These are phyloP conservation scores for Euglossa dilemma DNA, from an alignment of 1,140 invertebrate genomes.

Conservation along the genomic window DNA sequence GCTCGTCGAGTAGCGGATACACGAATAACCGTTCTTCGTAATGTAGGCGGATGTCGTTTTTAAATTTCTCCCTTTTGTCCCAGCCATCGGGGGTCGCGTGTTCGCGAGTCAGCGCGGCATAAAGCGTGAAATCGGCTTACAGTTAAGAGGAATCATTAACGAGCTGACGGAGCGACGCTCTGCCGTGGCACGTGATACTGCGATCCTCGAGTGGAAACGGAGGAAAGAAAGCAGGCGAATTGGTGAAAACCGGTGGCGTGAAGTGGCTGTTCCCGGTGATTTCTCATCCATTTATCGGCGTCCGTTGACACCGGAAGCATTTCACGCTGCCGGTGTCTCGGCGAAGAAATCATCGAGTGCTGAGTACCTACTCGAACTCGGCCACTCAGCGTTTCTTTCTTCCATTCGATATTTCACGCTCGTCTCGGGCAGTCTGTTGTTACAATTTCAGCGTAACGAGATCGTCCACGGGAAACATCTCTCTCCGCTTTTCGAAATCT, in stretches of 20 bases:
- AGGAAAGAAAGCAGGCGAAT: slow-evolving; percentile 49
- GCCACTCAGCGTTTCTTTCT: too few relatives aligned
- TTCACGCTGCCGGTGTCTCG: slow-evolving; percentile 11
- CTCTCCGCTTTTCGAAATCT: too few relatives aligned
- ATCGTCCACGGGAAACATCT: too few relatives aligned
- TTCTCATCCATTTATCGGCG: slow-evolving; percentile 31
- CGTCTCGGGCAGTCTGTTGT: too few relatives aligned
- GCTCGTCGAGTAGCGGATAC: too few relatives aligned
- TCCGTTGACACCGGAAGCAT: slow-evolving; percentile 30
- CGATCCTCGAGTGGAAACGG: slow-evolving; percentile 47
- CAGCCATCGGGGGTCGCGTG: not conserved
- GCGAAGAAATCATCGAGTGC: slow-evolving; percentile 1
- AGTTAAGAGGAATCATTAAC: slow-evolving; percentile 59
- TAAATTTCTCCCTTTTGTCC: slow-evolving; percentile 44
- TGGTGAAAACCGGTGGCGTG: not conserved
- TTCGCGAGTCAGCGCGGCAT: slow-evolving; percentile 36
- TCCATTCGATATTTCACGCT: not conserved
- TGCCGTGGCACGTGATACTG: not conserved
- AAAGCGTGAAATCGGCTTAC: slow-evolving; percentile 49
- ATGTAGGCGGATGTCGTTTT: slow-evolving; percentile 23
- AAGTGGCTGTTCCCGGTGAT: slow-evolving; percentile 24
- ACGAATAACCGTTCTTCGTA: not conserved
- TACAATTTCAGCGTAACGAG: too few relatives aligned
- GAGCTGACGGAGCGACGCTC: slow-evolving; percentile 29
- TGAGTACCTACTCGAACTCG: not conserved